Evolutionary conservation across 2,888 invertebrate species (phyloP).

Genomic region (Bedellia somnulentella): DNA sequence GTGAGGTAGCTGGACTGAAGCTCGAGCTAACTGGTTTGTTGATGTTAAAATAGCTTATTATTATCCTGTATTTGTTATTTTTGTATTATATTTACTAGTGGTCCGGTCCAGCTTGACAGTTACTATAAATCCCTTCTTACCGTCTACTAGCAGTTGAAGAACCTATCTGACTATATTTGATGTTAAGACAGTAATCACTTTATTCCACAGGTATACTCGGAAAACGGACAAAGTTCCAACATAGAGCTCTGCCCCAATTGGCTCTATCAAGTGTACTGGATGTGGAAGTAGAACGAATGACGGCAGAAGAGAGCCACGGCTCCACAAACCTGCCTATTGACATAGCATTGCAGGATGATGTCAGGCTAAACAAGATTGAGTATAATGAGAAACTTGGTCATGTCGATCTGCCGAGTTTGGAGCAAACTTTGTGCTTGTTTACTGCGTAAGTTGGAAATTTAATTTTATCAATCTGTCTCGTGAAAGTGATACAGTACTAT

Average conservation of each 20-base stretch:
- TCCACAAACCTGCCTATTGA: conserved; percentile 62
- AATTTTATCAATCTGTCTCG: too few relatives aligned
- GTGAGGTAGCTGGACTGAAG: conserved; percentile 65
- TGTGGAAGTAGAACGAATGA: conserved; percentile 31
- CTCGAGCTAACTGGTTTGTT: conserved; percentile 69
- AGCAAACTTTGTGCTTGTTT: conserved; percentile 79
- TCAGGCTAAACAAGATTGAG: conserved; percentile 76
- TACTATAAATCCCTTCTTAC: too few relatives aligned
- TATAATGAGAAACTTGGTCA: conserved; percentile 60
- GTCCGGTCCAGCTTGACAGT: too few relatives aligned
- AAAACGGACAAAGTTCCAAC: conserved; percentile 87
- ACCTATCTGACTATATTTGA: too few relatives aligned
- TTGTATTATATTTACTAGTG: too few relatives aligned
- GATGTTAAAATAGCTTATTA: too few relatives aligned
- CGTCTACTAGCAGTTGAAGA: too few relatives aligned
- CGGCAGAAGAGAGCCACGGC: conserved; percentile 51
- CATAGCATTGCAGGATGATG: conserved; percentile 81
- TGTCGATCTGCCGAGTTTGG: conserved; percentile 67
- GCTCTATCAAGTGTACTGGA: conserved; percentile 66
- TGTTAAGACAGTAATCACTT: too few relatives aligned
- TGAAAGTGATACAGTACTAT: too few relatives aligned
- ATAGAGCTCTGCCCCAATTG: conserved; percentile 80
- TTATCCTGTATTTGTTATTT: too few relatives aligned
- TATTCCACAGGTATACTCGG: conserved; percentile 82
- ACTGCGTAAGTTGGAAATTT: conserved; percentile 75